Evolutionary conservation across 2,888 invertebrate genomes (phyloP).

Genomic region (Caenorhabditis macrosperma): DNA sequence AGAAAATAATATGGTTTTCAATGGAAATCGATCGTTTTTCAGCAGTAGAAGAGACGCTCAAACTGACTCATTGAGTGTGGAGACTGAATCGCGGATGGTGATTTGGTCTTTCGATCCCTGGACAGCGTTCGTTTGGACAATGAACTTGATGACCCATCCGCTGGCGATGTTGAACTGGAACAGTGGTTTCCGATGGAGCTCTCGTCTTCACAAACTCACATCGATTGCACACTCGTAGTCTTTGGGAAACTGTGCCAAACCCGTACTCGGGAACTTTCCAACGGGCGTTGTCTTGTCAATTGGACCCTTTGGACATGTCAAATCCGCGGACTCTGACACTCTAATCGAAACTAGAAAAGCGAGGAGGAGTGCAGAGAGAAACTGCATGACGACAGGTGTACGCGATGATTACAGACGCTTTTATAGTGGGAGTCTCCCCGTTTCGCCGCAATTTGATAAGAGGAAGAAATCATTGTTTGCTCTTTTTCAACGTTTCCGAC

Average conservation of each 20-base stretch:
- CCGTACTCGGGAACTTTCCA: constrained; percentile 10
- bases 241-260: constrained; percentile 7
- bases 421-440: constrained; percentile 8
- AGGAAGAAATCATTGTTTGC: not conserved
- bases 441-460: not conserved
- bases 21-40: too few relatives aligned
- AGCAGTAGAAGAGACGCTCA: not conserved
- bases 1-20: not conserved
- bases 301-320: constrained; percentile 28
- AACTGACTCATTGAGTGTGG: constrained; percentile 12
- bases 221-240: constrained; percentile 15
- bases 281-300: not conserved
- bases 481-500: not conserved
- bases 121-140: constrained; percentile 15
- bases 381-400: constrained; percentile 12
- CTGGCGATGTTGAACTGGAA: constrained; percentile 27
- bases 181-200: not conserved
- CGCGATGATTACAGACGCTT: constrained; percentile 5
- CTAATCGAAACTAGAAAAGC: not conserved
- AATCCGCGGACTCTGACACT: constrained; percentile 7
- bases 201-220: not conserved
- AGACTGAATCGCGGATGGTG: constrained; percentile 5
- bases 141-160: constrained; percentile 21
- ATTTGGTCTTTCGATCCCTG: not conserved
- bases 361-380: not conserved